These are phyloP conservation scores for Centropristis striata DNA, from an alignment of 2,113 vertebrate genomes.

Conservation along the genomic window DNA sequence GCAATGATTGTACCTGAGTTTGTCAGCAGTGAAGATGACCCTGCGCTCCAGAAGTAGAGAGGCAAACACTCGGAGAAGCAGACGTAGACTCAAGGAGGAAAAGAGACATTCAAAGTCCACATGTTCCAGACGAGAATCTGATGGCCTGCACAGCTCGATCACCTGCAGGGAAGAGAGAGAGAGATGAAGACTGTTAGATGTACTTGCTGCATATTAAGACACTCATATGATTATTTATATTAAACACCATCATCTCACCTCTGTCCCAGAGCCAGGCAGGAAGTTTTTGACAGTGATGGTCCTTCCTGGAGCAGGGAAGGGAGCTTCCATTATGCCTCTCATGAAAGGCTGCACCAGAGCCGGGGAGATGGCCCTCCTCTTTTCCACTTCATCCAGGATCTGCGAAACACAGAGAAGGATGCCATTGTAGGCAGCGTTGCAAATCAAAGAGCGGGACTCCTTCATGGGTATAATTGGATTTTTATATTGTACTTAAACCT, in stretches of 20 bases:
- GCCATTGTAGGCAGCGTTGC: neutral
- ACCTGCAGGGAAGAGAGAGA: slow-evolving; percentile 82
- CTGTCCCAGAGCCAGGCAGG: slow-evolving; percentile 95
- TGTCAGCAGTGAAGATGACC: slow-evolving; percentile 97
- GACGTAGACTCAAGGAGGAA: slow-evolving; percentile 92
- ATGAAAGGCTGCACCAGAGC: slow-evolving; percentile 98
- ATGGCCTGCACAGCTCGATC: slow-evolving; percentile 93
- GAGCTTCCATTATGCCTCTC: slow-evolving; percentile 98
- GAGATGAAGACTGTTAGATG: neutral
- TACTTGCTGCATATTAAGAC: neutral
- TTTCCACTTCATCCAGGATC: slow-evolving; percentile 98
- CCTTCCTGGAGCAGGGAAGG: slow-evolving; percentile 94
- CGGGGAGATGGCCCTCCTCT: slow-evolving; percentile 95
- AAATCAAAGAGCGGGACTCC: neutral
- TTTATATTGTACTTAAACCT: neutral
- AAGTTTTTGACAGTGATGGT: slow-evolving; percentile 97
- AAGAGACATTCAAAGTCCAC: slow-evolving; percentile 97
- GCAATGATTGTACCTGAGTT: slow-evolving; percentile 87
- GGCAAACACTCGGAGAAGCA: slow-evolving; percentile 94
- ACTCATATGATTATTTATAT: neutral
- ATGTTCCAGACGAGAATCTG: slow-evolving; percentile 95
- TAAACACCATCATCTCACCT: slow-evolving; percentile 82
- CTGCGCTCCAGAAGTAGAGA: slow-evolving; percentile 96
- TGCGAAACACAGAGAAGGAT: slow-evolving; percentile 63
- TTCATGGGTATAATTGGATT: neutral